These are phyloP conservation scores for Apamea crenata DNA, from an alignment of 2,888 invertebrate genomes.

Conservation along the genomic window DNA sequence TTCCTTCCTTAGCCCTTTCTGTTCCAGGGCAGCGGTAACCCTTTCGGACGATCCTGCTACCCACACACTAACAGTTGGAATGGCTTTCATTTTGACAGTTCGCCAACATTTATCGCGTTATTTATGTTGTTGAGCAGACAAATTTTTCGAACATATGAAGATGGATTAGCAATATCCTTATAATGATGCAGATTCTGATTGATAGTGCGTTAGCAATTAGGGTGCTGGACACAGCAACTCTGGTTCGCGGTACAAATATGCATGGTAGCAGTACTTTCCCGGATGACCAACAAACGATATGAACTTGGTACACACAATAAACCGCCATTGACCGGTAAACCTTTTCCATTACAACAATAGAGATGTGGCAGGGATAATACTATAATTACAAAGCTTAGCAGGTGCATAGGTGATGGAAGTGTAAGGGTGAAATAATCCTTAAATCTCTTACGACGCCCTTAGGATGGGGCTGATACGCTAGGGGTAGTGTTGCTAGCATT, in stretches of 20 bases:
- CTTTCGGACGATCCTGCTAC: no score
- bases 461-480: neutral
- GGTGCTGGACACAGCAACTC: neutral
- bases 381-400: slow-evolving; percentile 38
- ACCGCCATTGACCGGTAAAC: neutral
- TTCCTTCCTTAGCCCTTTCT: no score
- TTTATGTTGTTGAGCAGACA: no score
- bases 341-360: neutral
- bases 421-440: slow-evolving; percentile 43
- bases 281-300: neutral
- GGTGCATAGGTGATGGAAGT: slow-evolving; percentile 30
- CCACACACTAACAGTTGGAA: no score
- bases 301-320: neutral
- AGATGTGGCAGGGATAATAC: slow-evolving; percentile 33
- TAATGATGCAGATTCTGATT: no score
- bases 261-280: neutral
- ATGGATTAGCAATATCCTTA: no score
- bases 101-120: no score
- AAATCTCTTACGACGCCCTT: slow-evolving; percentile 39
- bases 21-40: no score
- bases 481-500: slow-evolving; percentile 13
- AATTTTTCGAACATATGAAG: no score
- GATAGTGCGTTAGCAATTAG: no score
- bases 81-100: no score
- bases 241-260: neutral